Conservation (phyloP, 1,140 invertebrate species). For the Camponotus floridanus region DNA sequence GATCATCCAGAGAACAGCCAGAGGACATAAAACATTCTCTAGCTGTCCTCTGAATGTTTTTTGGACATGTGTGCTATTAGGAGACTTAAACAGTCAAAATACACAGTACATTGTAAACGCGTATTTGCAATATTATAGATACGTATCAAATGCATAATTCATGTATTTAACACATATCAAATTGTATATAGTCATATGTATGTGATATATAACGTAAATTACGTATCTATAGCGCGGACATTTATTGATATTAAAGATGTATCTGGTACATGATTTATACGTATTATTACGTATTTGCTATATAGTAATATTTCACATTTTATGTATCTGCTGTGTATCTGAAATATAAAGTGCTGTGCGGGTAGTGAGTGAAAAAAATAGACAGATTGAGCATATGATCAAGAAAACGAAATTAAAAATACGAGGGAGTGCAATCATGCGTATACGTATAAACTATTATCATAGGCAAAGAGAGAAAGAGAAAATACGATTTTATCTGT, state of each 20-base stretch:
- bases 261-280: not conserved
- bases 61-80: too few species aligned
- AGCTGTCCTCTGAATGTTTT: too few species aligned
- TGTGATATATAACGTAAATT: conserved; percentile 23
- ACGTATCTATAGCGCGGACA: conserved; percentile 18
- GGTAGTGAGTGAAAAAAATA: too few species aligned
- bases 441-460: too few species aligned
- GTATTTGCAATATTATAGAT: conserved; percentile 3
- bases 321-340: conserved; percentile 12
- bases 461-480: too few species aligned
- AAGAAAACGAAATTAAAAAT: too few species aligned
- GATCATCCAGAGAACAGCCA: too few species aligned
- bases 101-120: not conserved
- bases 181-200: conserved; percentile 5
- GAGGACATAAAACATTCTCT: too few species aligned
- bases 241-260: conserved; percentile 21
- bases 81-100: too few species aligned
- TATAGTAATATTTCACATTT: conserved; percentile 20
- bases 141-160: not conserved
- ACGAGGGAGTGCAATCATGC: too few species aligned
- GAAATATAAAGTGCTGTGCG: not conserved
- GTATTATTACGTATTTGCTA: conserved; percentile 11
- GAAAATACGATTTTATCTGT: too few species aligned
- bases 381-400: too few species aligned
- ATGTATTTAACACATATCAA: not conserved